A percentile compares a stretch with the other conserved stretches of the same genome.
Evolutionary conservation across 1,140 invertebrate species (phyloP).

Genomic region (Scaptodrosophila lebanonensis): DNA sequence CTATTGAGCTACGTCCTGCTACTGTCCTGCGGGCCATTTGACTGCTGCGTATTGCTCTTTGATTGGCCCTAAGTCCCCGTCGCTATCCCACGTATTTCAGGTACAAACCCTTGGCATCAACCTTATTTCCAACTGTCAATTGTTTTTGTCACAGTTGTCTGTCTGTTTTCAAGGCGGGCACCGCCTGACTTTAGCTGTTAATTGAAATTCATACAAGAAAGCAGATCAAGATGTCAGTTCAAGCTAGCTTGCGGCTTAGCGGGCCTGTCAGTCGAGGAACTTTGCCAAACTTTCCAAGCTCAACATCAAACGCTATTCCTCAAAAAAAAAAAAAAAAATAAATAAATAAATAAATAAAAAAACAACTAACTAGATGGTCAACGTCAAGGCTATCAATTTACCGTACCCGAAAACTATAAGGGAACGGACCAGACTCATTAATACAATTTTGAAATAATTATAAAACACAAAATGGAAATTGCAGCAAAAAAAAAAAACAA

Average conservation of each 20-base stretch:
- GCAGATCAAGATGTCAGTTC: conserved; percentile 54
- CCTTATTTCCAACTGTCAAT: conserved; percentile 30
- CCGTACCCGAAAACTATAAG: conserved; percentile 20
- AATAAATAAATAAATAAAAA: too few relatives aligned
- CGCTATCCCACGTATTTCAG: conserved; percentile 43
- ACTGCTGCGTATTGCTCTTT: conserved; percentile 32
- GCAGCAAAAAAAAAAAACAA: conserved; percentile 36
- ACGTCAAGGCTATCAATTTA: conserved; percentile 34
- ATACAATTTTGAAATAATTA: conserved; percentile 61
- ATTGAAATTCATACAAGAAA: conserved; percentile 70
- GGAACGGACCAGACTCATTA: conserved; percentile 47
- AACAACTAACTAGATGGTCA: not conserved
- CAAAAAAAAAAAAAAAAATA: too few relatives aligned
- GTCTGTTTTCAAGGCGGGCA: too few relatives aligned
- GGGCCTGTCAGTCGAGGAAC: conserved; percentile 30
- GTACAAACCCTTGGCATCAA: conserved; percentile 27
- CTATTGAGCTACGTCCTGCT: conserved; percentile 57
- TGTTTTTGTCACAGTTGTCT: conserved; percentile 29
- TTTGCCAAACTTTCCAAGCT: too few relatives aligned
- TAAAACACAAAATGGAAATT: conserved; percentile 54
- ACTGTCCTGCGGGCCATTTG: conserved; percentile 11
- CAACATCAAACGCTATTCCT: too few relatives aligned
- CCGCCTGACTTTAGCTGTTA: conserved; percentile 59
- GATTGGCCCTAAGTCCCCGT: conserved; percentile 58
- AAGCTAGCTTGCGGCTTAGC: conserved; percentile 9